Conservation (phyloP, 2,888 invertebrate species). For the Strigamia maritima region DNA sequence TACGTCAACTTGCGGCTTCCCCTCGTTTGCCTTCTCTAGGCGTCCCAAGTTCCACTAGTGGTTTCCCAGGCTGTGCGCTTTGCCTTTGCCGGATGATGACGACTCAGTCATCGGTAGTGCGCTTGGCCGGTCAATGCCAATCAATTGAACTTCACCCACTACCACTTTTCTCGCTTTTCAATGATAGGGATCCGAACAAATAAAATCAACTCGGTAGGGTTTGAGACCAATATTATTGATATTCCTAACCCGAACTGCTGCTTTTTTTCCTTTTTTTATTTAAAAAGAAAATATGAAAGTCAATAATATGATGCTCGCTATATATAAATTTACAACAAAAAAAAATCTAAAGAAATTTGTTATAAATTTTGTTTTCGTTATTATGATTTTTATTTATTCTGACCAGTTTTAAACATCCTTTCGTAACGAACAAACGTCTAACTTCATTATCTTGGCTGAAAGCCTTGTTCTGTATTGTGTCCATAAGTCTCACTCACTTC, state of each 20-base stretch:
- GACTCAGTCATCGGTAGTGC: slow-evolving; percentile 18
- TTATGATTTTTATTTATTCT: not conserved
- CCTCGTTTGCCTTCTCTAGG: not conserved
- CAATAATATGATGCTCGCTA: no score
- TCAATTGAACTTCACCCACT: slow-evolving; percentile 22
- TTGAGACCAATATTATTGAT: not conserved
- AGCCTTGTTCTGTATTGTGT: slow-evolving; percentile 31
- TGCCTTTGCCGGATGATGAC: slow-evolving; percentile 1
- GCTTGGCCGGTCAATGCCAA: slow-evolving; percentile 31
- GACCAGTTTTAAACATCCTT: not conserved
- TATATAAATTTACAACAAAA: not conserved
- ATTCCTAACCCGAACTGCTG: not conserved
- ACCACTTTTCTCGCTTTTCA: slow-evolving; percentile 1
- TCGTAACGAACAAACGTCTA: slow-evolving; percentile 21
- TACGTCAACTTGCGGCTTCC: not conserved
- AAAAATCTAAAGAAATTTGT: not conserved
- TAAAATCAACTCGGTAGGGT: not conserved
- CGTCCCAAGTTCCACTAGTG: not conserved
- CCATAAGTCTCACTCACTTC: slow-evolving; percentile 28
- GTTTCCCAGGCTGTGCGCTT: slow-evolving; percentile 17
- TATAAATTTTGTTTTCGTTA: not conserved
- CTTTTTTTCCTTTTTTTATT: not conserved
- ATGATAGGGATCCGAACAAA: slow-evolving; percentile 11
- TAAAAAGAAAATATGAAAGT: not conserved
- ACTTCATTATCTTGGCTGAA: slow-evolving; percentile 32